A percentile compares a stretch with the other conserved stretches of the same genome.
Evolutionary conservation across 2,888 invertebrate species (phyloP).

Genomic region (Agriotes lineatus): DNA sequence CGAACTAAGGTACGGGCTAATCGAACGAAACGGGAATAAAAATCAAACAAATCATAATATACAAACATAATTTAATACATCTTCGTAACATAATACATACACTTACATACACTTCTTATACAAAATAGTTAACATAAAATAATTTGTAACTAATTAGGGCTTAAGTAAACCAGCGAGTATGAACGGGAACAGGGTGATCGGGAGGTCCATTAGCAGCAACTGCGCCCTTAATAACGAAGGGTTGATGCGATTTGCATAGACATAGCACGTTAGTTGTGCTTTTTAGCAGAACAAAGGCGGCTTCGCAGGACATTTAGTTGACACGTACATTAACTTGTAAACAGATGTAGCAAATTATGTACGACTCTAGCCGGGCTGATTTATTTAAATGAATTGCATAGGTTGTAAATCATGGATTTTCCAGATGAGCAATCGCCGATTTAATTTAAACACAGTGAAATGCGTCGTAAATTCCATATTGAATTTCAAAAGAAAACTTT

Average conservation of each 20-base stretch:
- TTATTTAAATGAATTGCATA: slow-evolving; percentile 30
- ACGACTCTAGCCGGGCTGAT: slow-evolving; percentile 45
- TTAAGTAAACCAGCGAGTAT: slow-evolving; percentile 13
- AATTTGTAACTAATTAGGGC: slow-evolving; percentile 21
- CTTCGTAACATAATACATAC: slow-evolving; percentile 46
- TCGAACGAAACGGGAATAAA: slow-evolving; percentile 28
- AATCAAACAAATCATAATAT: slow-evolving; percentile 47
- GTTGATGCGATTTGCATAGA: slow-evolving; percentile 51
- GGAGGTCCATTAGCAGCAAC: slow-evolving; percentile 45
- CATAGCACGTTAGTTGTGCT: slow-evolving; percentile 52
- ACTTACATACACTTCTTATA: slow-evolving; percentile 39
- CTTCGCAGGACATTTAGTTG: slow-evolving; percentile 26
- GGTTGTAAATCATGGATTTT: slow-evolving; percentile 27
- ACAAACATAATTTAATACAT: slow-evolving; percentile 50
- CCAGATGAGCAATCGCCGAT: not conserved
- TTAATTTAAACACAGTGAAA: not conserved
- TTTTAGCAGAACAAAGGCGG: slow-evolving; percentile 48
- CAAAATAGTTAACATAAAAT: slow-evolving; percentile 39
- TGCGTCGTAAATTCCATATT: no score
- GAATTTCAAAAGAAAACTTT: no score
- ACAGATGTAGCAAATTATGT: slow-evolving; percentile 51
- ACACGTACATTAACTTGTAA: slow-evolving; percentile 51
- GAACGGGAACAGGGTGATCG: slow-evolving; percentile 18
- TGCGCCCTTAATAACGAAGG: slow-evolving; percentile 46
- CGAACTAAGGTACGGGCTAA: slow-evolving; percentile 3